Base-by-base conservation (phyloP, 1,140 invertebrate genomes). In the Lasioglossum albipes region DNA sequence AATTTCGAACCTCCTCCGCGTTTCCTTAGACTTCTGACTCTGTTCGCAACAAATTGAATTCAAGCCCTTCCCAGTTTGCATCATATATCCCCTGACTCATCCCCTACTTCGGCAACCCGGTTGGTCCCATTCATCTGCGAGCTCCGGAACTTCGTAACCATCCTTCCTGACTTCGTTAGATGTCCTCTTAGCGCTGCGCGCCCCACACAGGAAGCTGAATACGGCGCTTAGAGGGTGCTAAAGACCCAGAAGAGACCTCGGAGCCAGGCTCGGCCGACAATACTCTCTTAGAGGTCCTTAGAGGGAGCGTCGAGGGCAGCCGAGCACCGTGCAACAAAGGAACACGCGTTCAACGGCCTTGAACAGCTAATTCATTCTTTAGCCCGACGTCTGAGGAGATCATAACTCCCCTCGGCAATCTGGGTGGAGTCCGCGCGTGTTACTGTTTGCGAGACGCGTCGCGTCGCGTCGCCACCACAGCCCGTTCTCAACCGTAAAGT, bases 401-500 rank as follows among this genome's bases (percentile, higher is more conserved):
- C 42, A 13, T 68, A 45, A 67, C 65, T 41, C 65, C 20, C 57
- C 18, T 20, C 18, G 5, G 18, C 18, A 18, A 7, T 22, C 20
- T n/a, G 54, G 54, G 20, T 18, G 18, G 18, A 20, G 27, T 27
- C 27, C 6, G 6, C 22, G 52, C 10, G n/a, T 3, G 41, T 6
- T 31, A 49, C 42, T 49, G 20, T 13, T 68, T 22, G 45, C 41
- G n/a, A 13, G 27, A 64, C 22, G 16, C 62, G n/a, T 52, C 42
- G 9, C 52, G 20, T 52, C 42, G 9, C 52, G 20, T 7, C 20
- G 36, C 36, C 42, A 4, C 52, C 20, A 18, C 18, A 12, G 22
- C 27, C 27, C 22, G 75, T 59, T 61, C 10, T 10, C 52, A 57
- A 67, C 68, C 78, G 72, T 80, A 75, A 75, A 80, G 72, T 27